Evolutionary conservation across 2,113 vertebrate genomes (phyloP), one percentile per base, ranked within the genome.

Genomic region (Anarrhichthys ocellatus): DNA sequence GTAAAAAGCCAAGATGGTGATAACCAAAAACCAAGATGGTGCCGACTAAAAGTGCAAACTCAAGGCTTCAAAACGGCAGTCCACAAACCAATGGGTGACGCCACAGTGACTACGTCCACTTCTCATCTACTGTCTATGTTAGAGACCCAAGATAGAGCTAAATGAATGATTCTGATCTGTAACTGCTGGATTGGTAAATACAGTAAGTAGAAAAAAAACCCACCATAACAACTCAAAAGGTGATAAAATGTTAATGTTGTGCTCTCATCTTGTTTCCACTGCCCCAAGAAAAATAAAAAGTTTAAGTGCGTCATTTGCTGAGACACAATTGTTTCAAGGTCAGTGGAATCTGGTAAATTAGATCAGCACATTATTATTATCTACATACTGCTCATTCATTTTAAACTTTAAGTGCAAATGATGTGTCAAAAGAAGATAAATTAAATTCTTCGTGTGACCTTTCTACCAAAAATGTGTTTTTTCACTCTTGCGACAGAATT

Each of bases 291-390:
- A 5, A 27, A 7, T 22, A 40, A 6, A 38, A 34, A 11, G 24
- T 32, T 44, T 75, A 63, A 73, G 46, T 67, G 32, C 3, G 15
- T 68, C 14, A 77, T 77, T 56, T 71, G 20, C 54, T 13, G 34
- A 63, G 54, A 29, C 18, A 62, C 15, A 62, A 34, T n/a, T 38
- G 52, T 73, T 52, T 68, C 59, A 69, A 70, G 29, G 32, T 71
- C 32, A 79, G 29, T 36, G 29, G 40, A 18, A 44, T 74, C 22
- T 75, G 48, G 4, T 65, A n/a, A 65, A 80, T 75, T 40, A 52
- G 10, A 63, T 40, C 27, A 64, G 36, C 22, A n/a, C 36, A 48
- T 64, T 64, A n/a, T 24, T 15, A 34, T 22, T 46, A 34, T 22
- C 24, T 1, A 56, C 34, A 22, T 4, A 44, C 10, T 15, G 14